A percentile compares a stretch with the other conserved stretches of the same genome.
phyloP scores from a whole-genome alignment of 2,888 invertebrate genomes.

The Saturnia pavonia region DNA sequence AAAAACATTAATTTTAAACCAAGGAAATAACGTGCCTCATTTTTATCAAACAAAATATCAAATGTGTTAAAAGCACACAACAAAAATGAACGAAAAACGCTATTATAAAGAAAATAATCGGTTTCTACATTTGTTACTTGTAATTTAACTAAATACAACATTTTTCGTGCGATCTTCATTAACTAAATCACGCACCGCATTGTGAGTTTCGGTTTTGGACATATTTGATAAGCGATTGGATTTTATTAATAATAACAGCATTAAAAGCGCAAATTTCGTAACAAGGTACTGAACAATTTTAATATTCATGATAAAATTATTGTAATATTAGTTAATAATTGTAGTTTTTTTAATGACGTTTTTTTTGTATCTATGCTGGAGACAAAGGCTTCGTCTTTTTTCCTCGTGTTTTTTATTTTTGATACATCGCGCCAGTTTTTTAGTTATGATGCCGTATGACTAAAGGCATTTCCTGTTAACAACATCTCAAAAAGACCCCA shows the following conservation, averaged over 20 bases:
- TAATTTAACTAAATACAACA: constrained; percentile 57
- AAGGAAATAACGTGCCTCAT: neutral
- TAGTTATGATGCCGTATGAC: too few relatives aligned
- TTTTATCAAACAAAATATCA: constrained; percentile 6
- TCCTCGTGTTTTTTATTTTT: too few relatives aligned
- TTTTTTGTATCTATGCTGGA: too few relatives aligned
- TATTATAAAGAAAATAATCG: constrained; percentile 45
- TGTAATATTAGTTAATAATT: too few relatives aligned
- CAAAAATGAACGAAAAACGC: constrained; percentile 13
- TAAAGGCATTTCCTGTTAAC: too few relatives aligned
- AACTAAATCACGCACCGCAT: constrained; percentile 54
- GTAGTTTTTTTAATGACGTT: too few relatives aligned
- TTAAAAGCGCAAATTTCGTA: too few relatives aligned
- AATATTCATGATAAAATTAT: too few relatives aligned
- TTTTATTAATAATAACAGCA: neutral
- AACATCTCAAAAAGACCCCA: too few relatives aligned
- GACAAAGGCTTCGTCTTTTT: too few relatives aligned
- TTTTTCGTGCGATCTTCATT: constrained; percentile 61
- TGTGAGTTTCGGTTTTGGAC: constrained; percentile 1
- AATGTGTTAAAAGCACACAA: constrained; percentile 16
- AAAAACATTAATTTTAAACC: neutral
- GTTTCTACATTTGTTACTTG: constrained; percentile 51
- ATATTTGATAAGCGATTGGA: neutral
- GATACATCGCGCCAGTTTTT: too few relatives aligned
- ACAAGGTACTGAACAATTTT: too few relatives aligned